phyloP scores from a whole-genome alignment of 2,888 invertebrate species.

The Athrips mouffetella region DNA sequence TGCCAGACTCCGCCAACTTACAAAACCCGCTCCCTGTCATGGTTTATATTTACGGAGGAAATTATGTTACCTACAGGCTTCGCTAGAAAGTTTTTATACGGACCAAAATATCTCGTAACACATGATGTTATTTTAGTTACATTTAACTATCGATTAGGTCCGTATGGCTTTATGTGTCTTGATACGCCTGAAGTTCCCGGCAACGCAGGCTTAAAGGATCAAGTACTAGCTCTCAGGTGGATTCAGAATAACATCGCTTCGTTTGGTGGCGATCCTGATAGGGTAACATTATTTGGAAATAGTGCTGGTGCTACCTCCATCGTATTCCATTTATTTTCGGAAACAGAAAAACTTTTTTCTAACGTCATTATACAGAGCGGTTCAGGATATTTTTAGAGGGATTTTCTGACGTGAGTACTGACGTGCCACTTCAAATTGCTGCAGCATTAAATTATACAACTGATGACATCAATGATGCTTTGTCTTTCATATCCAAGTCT shows the following conservation, averaged over 20 bases:
- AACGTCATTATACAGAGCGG: conserved; percentile 51
- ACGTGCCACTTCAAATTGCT: conserved; percentile 26
- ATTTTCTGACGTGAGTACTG: conserved; percentile 19
- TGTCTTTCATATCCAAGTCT: conserved; percentile 25
- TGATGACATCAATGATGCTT: conserved; percentile 25
- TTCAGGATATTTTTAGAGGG: conserved; percentile 26
- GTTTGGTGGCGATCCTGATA: conserved; percentile 25
- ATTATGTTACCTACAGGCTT: conserved; percentile 21
- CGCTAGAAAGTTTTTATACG: conserved; percentile 20
- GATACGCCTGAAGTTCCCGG: conserved; percentile 27
- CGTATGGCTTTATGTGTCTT: conserved; percentile 31
- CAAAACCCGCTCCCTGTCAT: conserved; percentile 24
- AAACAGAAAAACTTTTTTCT: conserved; percentile 40
- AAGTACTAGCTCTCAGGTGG: conserved; percentile 26
- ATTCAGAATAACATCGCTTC: conserved; percentile 25
- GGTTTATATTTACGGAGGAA: conserved; percentile 29
- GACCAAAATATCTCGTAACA: conserved; percentile 29
- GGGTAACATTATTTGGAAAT: conserved; percentile 26
- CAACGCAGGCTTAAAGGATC: conserved; percentile 30
- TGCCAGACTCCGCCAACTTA: conserved; percentile 20
- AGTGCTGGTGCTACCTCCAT: conserved; percentile 24
- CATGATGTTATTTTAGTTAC: conserved; percentile 31
- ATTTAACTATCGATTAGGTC: conserved; percentile 29
- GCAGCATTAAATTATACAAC: conserved; percentile 27
- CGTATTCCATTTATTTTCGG: conserved; percentile 37